phyloP scores from a whole-genome alignment of 2,797 vertebrate genomes.

The Simalia tracyae region DNA sequence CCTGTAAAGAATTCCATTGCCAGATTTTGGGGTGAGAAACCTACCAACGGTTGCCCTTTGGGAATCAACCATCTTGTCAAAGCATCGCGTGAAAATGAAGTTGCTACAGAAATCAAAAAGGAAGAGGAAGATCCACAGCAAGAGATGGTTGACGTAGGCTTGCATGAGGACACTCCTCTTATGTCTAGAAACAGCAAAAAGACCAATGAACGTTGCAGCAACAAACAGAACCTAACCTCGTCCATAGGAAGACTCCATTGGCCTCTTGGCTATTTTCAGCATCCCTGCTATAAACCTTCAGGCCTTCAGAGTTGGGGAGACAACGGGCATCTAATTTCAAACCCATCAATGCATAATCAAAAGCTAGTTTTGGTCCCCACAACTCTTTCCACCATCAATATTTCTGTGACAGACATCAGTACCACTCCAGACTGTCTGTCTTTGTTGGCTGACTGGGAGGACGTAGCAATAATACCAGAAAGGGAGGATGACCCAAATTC shows the following conservation, averaged over 20 bases:
- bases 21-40: slow-evolving; percentile 42
- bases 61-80: slow-evolving; percentile 43
- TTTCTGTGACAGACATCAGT: slow-evolving; percentile 62
- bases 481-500: slow-evolving; percentile 57
- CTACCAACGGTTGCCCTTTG: slow-evolving; percentile 43
- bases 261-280: slow-evolving; percentile 37
- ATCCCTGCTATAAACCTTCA: neutral
- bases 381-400: slow-evolving; percentile 72
- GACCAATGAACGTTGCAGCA: neutral
- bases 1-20: slow-evolving; percentile 60
- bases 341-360: slow-evolving; percentile 8
- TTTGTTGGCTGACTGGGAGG: slow-evolving; percentile 67
- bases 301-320: slow-evolving; percentile 18
- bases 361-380: slow-evolving; percentile 79
- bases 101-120: slow-evolving; percentile 29
- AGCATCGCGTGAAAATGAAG: neutral
- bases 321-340: slow-evolving; percentile 30
- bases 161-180: neutral
- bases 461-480: slow-evolving; percentile 73
- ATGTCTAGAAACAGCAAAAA: slow-evolving; percentile 31
- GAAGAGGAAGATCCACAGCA: slow-evolving; percentile 34
- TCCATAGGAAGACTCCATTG: slow-evolving; percentile 52
- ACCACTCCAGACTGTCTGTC: slow-evolving; percentile 67
- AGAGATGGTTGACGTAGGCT: neutral
- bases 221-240: slow-evolving; percentile 63